Conservation (phyloP, 2,113 vertebrate species). For the Eulemur macaco region DNA sequence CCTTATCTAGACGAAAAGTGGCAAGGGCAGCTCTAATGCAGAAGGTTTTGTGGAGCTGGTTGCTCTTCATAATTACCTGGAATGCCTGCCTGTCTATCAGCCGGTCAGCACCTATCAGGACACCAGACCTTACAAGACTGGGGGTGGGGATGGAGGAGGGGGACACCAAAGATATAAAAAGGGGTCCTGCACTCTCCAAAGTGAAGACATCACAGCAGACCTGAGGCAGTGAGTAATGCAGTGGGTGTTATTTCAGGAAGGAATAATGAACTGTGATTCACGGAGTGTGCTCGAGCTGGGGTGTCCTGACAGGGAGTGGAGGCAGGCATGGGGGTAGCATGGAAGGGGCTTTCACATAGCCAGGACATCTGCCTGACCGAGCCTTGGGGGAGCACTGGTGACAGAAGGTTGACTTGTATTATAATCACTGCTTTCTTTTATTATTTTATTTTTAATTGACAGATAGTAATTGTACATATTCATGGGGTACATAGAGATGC, state of each 20-base stretch:
- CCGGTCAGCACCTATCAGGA: not conserved
- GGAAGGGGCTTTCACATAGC: not conserved
- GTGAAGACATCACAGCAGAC: not conserved
- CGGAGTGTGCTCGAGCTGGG: not conserved
- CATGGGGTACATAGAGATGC: not conserved
- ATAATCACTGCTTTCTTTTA: not conserved
- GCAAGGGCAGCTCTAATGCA: not conserved
- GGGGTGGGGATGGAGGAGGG: not conserved
- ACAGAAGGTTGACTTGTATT: not conserved
- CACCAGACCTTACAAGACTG: not conserved
- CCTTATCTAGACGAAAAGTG: not conserved
- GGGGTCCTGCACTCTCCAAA: not conserved
- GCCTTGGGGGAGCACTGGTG: not conserved
- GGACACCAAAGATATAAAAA: not conserved
- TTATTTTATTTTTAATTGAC: not conserved
- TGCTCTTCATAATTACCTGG: not conserved
- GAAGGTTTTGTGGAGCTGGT: not conserved
- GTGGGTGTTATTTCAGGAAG: not conserved
- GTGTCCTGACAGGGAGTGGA: not conserved
- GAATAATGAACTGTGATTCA: not conserved
- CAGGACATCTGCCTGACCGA: not conserved
- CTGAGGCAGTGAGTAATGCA: not conserved
- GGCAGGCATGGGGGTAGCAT: not conserved
- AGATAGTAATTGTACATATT: not conserved
- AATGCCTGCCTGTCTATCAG: not conserved